phyloP scores from a whole-genome alignment of 2,888 invertebrate genomes.

The Gibbula magus region DNA sequence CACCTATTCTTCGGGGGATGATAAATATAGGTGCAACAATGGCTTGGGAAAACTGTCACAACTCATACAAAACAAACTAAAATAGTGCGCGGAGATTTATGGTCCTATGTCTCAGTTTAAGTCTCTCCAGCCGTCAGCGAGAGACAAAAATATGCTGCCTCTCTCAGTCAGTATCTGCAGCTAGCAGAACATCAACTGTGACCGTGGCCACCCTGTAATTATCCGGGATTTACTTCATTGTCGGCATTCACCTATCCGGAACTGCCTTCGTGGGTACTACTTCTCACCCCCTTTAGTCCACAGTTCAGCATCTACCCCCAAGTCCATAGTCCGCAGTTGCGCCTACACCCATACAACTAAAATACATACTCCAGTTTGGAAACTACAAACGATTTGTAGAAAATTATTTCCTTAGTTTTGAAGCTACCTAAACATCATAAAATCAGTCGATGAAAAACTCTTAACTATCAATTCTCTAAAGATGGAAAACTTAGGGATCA shows the following conservation, averaged over 20 bases:
- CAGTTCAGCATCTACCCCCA: not conserved
- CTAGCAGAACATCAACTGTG: not conserved
- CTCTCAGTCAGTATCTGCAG: slow-evolving; percentile 13
- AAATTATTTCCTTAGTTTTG: no score
- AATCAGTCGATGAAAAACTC: no score
- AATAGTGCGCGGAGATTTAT: slow-evolving; percentile 30
- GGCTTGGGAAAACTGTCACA: slow-evolving; percentile 30
- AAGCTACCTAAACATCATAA: no score
- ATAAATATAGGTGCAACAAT: slow-evolving; percentile 32
- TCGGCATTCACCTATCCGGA: slow-evolving; percentile 6
- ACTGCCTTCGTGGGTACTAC: slow-evolving; percentile 15
- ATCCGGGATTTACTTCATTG: slow-evolving; percentile 20
- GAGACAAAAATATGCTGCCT: slow-evolving; percentile 12
- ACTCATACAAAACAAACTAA: slow-evolving; percentile 31
- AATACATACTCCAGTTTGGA: no score
- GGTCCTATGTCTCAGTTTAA: slow-evolving; percentile 6
- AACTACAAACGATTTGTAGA: no score
- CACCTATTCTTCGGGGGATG: not conserved
- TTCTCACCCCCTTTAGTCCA: not conserved
- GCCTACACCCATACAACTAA: not conserved
- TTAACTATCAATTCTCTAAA: no score
- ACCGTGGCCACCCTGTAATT: slow-evolving; percentile 29
- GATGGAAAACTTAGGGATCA: no score
- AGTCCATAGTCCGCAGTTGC: not conserved
- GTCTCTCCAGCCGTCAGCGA: slow-evolving; percentile 13